Conservation (phyloP, 2,797 vertebrate species). For the Onychomys torridus region DNA sequence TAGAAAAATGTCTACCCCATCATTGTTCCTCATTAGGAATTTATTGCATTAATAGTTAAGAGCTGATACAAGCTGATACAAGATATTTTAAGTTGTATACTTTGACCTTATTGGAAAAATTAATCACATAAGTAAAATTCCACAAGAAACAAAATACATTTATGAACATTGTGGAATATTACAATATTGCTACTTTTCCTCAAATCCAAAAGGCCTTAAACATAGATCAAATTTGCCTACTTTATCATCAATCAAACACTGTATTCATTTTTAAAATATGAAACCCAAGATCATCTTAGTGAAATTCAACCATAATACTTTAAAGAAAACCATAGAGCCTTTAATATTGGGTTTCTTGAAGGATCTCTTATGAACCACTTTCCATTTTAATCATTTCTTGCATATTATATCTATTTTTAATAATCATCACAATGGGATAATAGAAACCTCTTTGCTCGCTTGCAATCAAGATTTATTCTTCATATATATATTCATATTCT, state of each 20-base stretch:
- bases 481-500: background rate
- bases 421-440: background rate
- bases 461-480: background rate
- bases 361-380: background rate
- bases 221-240: background rate
- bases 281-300: background rate
- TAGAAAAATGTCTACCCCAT: background rate
- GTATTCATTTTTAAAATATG: background rate
- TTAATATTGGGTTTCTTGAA: background rate
- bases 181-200: background rate
- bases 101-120: background rate
- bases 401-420: background rate
- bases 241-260: background rate
- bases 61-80: background rate
- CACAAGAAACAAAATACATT: background rate
- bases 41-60: background rate
- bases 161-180: background rate
- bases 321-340: background rate
- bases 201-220: background rate
- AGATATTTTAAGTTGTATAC: background rate
- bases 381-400: background rate
- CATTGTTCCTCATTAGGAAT: background rate
- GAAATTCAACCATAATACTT: background rate
- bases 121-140: background rate
- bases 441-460: background rate